phyloP scores from a whole-genome alignment of 2,113 vertebrate genomes.

The Apus apus region DNA sequence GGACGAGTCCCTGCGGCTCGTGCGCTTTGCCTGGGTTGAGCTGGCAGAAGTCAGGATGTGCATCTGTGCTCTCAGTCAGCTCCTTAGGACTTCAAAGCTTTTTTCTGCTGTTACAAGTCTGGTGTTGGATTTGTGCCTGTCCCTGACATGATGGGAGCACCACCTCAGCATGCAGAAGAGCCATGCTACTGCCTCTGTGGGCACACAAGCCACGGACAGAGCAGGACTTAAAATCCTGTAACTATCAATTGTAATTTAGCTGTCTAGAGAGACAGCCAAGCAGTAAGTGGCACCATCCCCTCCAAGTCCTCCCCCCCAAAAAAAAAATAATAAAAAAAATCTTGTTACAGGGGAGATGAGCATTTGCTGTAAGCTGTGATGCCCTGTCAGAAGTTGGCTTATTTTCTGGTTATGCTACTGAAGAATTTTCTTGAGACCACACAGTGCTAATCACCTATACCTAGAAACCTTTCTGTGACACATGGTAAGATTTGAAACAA shows the following conservation, averaged over 20 bases:
- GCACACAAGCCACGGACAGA: background rate
- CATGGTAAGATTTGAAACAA: background rate
- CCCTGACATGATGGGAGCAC: rapidly evolving
- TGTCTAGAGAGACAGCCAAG: background rate
- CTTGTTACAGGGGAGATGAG: background rate
- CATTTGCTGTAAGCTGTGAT: background rate
- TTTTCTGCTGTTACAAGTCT: background rate
- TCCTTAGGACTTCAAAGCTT: background rate
- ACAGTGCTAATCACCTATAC: background rate
- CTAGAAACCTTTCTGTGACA: background rate
- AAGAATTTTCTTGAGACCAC: background rate
- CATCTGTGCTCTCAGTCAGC: background rate
- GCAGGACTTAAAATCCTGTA: background rate
- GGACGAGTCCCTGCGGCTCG: background rate
- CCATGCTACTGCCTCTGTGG: rapidly evolving
- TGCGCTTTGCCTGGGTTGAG: background rate
- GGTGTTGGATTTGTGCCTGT: background rate
- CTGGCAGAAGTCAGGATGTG: background rate
- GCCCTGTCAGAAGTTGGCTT: background rate
- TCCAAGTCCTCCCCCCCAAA: too few relatives aligned
- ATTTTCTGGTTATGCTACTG: background rate
- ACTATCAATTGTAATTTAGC: background rate
- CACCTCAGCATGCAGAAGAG: background rate
- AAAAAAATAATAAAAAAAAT: background rate
- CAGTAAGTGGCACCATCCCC: background rate